phyloP scores from a whole-genome alignment of 2,888 invertebrate species.

The Melanostoma mellinum region DNA sequence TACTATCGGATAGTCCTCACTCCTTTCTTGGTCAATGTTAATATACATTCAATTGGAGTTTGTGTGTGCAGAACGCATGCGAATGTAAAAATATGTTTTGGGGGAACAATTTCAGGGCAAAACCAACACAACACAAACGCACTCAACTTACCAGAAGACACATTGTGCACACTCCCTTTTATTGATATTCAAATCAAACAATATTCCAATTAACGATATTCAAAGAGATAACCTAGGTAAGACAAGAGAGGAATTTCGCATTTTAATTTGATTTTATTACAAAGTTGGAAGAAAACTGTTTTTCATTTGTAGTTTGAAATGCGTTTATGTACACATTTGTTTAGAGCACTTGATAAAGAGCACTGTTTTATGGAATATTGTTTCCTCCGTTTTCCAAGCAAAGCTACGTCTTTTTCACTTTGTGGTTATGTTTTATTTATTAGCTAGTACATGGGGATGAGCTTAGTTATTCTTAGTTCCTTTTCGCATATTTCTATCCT shows the following conservation, averaged over 20 bases:
- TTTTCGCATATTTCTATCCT: no score
- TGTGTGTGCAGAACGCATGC: conserved; percentile 48
- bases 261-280: conserved; percentile 11
- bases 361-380: no score
- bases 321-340: no score
- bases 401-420: no score
- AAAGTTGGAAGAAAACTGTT: neutral
- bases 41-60: conserved; percentile 40
- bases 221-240: conserved; percentile 39
- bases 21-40: neutral
- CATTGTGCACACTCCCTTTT: conserved; percentile 36
- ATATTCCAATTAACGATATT: conserved; percentile 38
- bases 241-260: conserved; percentile 23
- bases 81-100: neutral
- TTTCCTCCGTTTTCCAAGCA: no score
- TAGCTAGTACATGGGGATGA: no score
- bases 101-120: conserved; percentile 18
- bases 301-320: no score
- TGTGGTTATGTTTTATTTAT: no score
- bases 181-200: neutral
- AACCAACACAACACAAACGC: conserved; percentile 36
- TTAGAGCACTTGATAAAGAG: no score
- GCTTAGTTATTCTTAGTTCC: no score
- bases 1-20: conserved; percentile 35
- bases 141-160: conserved; percentile 57